Evolutionary conservation across 1,140 invertebrate genomes (phyloP).

Genomic region (Zaprionus ghesquierei): DNA sequence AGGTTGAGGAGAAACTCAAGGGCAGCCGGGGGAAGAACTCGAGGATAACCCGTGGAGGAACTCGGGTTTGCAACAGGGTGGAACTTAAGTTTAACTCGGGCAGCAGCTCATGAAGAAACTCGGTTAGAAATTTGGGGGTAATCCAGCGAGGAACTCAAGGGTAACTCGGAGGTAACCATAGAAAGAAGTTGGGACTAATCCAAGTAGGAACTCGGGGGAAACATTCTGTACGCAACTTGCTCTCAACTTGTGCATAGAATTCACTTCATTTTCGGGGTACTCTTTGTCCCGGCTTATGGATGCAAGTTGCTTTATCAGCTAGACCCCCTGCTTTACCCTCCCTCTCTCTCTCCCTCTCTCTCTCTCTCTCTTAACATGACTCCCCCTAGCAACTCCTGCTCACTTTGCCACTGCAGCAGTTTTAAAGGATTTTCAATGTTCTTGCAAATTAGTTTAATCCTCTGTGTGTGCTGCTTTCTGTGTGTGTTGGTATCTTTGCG

Average conservation of each 20-base stretch:
- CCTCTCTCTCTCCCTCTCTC: background rate
- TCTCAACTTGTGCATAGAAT: background rate
- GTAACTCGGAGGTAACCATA: background rate
- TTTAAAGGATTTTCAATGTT: constrained; percentile 73
- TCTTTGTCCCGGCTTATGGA: background rate
- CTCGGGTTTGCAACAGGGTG: background rate
- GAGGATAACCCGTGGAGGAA: background rate
- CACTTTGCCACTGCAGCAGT: constrained; percentile 32
- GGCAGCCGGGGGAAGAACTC: background rate
- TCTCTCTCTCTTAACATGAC: background rate
- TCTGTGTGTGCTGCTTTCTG: constrained; percentile 15
- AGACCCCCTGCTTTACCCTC: background rate
- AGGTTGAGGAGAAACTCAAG: background rate
- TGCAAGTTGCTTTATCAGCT: background rate
- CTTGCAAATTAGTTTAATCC: constrained; percentile 73
- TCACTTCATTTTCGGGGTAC: background rate
- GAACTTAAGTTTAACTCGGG: too few species aligned
- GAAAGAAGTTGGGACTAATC: too few species aligned
- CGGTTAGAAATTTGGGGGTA: background rate
- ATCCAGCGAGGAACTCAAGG: background rate
- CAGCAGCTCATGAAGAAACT: too few species aligned
- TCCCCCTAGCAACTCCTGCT: background rate
- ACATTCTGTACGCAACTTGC: background rate
- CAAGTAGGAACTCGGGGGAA: background rate
- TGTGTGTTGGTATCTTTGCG: constrained; percentile 10